Evolutionary conservation across 2,888 invertebrate genomes (phyloP).

Genomic region (Limenitis camilla): DNA sequence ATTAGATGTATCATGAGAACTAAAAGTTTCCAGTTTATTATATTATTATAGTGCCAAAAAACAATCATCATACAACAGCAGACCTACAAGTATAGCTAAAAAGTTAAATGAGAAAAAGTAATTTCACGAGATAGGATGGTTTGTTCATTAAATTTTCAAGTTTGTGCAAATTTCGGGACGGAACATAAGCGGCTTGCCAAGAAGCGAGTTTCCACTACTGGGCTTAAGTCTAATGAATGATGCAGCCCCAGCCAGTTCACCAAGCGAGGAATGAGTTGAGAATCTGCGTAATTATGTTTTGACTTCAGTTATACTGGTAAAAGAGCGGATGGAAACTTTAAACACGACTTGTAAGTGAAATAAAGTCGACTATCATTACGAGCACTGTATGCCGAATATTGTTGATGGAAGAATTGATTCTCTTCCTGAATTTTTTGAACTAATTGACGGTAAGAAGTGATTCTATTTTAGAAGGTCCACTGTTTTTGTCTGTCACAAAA

Average conservation of each 20-base stretch:
- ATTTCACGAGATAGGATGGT: slow-evolving; percentile 26
- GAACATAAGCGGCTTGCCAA: slow-evolving; percentile 49
- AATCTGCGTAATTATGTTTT: slow-evolving; percentile 12
- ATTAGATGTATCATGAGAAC: too few species aligned
- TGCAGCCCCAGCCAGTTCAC: slow-evolving; percentile 17
- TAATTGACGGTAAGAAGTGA: too few species aligned
- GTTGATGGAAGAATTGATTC: too few species aligned
- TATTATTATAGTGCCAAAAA: too few species aligned
- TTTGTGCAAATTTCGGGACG: slow-evolving; percentile 44
- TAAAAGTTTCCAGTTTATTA: too few species aligned
- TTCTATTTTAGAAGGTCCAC: too few species aligned
- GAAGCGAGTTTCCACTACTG: slow-evolving; percentile 19
- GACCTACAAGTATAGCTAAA: slow-evolving; percentile 10
- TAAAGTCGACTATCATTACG: too few species aligned
- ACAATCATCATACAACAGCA: background rate
- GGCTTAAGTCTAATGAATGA: slow-evolving; percentile 19
- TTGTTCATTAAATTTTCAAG: slow-evolving; percentile 61
- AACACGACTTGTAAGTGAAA: background rate
- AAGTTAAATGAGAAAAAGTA: slow-evolving; percentile 23
- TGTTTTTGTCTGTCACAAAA: too few species aligned
- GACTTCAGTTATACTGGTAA: slow-evolving; percentile 5
- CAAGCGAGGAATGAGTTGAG: slow-evolving; percentile 10
- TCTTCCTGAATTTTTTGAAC: too few species aligned
- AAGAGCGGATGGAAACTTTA: background rate
- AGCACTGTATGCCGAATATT: too few species aligned